Percentiles rank a stretch among this genome's conserved stretches.
Evolutionary conservation across 2,888 invertebrate species (phyloP).

Genomic region (Agrochola macilenta): DNA sequence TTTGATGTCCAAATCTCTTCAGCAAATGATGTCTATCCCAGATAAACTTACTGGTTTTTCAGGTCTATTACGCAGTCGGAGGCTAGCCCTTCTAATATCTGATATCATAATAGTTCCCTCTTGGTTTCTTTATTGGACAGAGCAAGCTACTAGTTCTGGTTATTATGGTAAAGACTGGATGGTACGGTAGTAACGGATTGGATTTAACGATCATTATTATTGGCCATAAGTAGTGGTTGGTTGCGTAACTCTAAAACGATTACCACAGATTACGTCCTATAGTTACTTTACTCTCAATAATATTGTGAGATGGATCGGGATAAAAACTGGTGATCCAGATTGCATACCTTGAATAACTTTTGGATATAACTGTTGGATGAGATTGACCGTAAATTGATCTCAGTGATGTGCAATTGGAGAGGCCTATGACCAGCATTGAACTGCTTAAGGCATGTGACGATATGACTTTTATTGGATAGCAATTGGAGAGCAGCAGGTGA

Average conservation of each 20-base stretch:
- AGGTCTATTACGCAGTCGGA: neutral
- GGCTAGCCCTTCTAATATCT: neutral
- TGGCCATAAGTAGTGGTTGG: constrained; percentile 36
- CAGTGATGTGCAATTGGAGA: neutral
- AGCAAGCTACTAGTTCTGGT: constrained; percentile 23
- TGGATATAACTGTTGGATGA: too few relatives aligned
- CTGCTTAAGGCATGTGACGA: neutral
- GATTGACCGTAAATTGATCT: neutral
- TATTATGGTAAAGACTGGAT: constrained; percentile 42
- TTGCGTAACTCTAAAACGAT: constrained; percentile 46
- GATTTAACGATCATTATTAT: constrained; percentile 56
- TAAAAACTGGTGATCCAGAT: neutral
- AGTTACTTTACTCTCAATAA: constrained; percentile 1
- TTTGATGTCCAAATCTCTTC: neutral
- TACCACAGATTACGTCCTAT: constrained; percentile 19
- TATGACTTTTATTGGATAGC: neutral
- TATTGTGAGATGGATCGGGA: constrained; percentile 11
- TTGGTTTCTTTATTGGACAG: constrained; percentile 9
- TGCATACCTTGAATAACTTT: neutral
- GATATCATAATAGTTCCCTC: constrained; percentile 3
- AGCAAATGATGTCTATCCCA: neutral
- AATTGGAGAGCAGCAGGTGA: neutral
- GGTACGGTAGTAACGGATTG: constrained; percentile 41
- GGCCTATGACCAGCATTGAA: too few relatives aligned
- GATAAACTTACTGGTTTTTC: neutral